phyloP scores from a whole-genome alignment of 2,888 invertebrate species.

The Idaea straminata region DNA sequence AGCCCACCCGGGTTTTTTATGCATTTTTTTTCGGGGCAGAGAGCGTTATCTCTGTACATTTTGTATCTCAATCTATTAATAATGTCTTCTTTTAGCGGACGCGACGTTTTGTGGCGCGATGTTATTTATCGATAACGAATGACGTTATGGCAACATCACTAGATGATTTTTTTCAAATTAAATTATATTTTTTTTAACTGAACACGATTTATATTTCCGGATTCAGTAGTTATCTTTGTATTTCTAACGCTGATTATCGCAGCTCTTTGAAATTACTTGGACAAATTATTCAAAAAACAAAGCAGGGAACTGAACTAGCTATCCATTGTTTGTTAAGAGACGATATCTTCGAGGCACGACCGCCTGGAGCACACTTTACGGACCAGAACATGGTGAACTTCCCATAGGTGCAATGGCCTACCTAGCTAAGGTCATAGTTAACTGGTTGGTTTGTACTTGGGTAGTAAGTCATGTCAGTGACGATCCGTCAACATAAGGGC shows the following conservation, averaged over 20 bases:
- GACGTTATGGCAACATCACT: constrained; percentile 46
- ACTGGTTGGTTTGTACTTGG: constrained; percentile 27
- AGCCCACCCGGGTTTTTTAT: constrained; percentile 58
- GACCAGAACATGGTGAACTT: constrained; percentile 40
- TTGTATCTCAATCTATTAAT: constrained; percentile 79
- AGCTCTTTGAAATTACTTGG: constrained; percentile 4
- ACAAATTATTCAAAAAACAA: constrained; percentile 1
- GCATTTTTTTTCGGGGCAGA: constrained; percentile 42
- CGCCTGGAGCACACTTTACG: constrained; percentile 52
- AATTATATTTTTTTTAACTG: not conserved
- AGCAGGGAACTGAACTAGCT: constrained; percentile 12
- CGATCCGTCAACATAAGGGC: constrained; percentile 2
- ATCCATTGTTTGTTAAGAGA: constrained; percentile 48
- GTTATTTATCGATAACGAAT: constrained; percentile 55
- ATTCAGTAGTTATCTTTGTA: constrained; percentile 5
- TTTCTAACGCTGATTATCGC: not conserved
- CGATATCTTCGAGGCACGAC: constrained; percentile 67
- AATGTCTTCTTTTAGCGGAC: constrained; percentile 71
- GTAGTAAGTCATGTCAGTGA: constrained; percentile 9
- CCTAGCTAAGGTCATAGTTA: not conserved
- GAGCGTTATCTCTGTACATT: constrained; percentile 66
- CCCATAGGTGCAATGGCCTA: not conserved
- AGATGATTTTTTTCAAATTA: constrained; percentile 28
- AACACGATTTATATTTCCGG: not conserved
- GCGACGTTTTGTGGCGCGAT: constrained; percentile 58